Conservation (phyloP, 2,888 invertebrate genomes). For the Liodrosophila aerea region DNA sequence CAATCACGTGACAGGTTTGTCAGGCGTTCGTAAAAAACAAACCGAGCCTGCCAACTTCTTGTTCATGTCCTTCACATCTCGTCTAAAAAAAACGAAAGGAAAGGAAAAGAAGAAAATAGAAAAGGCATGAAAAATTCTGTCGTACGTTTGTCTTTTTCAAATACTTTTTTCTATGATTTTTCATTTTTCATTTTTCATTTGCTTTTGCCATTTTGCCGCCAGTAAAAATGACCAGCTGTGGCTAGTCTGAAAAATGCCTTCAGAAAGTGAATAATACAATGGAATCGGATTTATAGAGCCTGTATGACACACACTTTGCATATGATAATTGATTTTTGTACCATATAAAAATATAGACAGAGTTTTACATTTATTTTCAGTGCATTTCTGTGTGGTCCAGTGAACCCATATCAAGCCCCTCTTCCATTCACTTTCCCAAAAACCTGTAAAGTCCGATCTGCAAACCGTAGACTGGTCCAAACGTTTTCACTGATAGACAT, state of each 20-base stretch:
- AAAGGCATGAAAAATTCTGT: slow-evolving; percentile 47
- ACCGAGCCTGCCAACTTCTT: slow-evolving; percentile 62
- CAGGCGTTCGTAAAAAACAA: slow-evolving; percentile 67
- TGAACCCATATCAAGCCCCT: slow-evolving; percentile 9
- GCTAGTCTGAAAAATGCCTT: no score
- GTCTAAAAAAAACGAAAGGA: slow-evolving; percentile 4
- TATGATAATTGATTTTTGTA: no score
- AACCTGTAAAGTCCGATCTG: no score
- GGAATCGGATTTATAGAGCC: not conserved
- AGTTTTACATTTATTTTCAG: no score
- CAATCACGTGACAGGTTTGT: slow-evolving; percentile 76
- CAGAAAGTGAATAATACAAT: no score
- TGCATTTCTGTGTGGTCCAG: slow-evolving; percentile 25
- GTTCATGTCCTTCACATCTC: slow-evolving; percentile 16
- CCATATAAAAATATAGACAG: no score
- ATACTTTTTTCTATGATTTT: slow-evolving; percentile 24
- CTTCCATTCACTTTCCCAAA: no score
- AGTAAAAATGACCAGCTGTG: not conserved
- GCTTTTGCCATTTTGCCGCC: slow-evolving; percentile 30
- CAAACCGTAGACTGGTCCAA: no score
- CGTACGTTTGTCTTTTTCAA: slow-evolving; percentile 33
- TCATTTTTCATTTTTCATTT: slow-evolving; percentile 30
- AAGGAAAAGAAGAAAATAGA: slow-evolving; percentile 3
- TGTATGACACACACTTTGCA: no score
- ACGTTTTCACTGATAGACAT: slow-evolving; percentile 53